Evolutionary conservation across 2,888 invertebrate species (phyloP).

Genomic region (Sialis lutaria): DNA sequence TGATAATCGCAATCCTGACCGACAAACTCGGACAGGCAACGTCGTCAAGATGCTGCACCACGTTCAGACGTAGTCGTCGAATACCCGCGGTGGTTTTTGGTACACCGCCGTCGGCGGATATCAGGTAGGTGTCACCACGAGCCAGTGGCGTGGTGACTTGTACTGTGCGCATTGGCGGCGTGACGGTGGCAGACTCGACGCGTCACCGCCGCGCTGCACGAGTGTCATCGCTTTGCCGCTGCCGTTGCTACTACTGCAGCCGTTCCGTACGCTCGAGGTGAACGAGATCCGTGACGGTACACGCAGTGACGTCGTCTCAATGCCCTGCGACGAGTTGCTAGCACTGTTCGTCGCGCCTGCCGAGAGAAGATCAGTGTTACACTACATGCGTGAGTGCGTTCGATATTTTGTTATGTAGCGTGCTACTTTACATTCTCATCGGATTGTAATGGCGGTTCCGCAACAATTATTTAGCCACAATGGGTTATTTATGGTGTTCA

Average conservation of each 20-base stretch:
- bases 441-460: too few species aligned
- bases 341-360: slow-evolving; percentile 20
- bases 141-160: background rate
- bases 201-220: too few species aligned
- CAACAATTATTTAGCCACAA: too few species aligned
- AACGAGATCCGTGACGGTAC: slow-evolving; percentile 22
- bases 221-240: too few species aligned
- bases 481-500: too few species aligned
- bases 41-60: background rate
- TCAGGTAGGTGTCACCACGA: background rate
- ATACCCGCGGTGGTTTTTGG: background rate
- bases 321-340: slow-evolving; percentile 24
- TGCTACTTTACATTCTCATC: too few species aligned
- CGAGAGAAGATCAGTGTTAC: background rate
- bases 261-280: slow-evolving; percentile 14
- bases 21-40: too few species aligned
- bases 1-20: too few species aligned
- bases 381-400: too few species aligned
- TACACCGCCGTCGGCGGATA: background rate
- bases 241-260: background rate
- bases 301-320: slow-evolving; percentile 21
- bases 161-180: too few species aligned
- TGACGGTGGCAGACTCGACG: too few species aligned
- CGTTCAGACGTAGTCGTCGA: background rate
- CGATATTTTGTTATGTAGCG: too few species aligned